Evolutionary conservation across 2,797 vertebrate genomes (phyloP).

Genomic region (Sebastes nivosus): DNA sequence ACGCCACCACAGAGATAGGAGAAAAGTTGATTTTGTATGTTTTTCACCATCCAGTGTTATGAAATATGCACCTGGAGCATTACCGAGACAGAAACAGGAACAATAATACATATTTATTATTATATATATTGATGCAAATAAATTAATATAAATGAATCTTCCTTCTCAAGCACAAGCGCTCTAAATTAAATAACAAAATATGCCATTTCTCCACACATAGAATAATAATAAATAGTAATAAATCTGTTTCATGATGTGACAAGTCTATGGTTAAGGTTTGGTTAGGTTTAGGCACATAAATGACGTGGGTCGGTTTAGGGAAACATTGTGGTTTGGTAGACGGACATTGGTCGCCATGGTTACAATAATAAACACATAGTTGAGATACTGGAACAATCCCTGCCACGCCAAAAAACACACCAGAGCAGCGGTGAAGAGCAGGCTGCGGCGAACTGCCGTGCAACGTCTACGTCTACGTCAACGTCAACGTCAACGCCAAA

Average conservation of each 20-base stretch:
- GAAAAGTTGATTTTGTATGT: not conserved
- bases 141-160: not conserved
- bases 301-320: not conserved
- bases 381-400: not conserved
- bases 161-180: not conserved
- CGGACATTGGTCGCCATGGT: not conserved
- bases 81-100: no score
- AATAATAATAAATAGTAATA: not conserved
- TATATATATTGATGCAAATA: no score
- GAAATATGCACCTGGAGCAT: no score
- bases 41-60: no score
- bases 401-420: no score
- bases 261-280: not conserved
- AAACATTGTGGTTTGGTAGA: not conserved
- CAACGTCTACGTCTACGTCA: no score
- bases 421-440: no score
- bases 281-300: not conserved
- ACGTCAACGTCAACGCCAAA: no score
- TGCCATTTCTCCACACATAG: not conserved
- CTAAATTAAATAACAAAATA: not conserved
- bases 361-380: not conserved
- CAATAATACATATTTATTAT: no score
- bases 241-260: not conserved
- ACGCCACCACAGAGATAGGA: rapidly evolving
- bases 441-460: no score